Conservation (phyloP, 1,140 invertebrate genomes). For the Thalassaphorura encarpata region DNA sequence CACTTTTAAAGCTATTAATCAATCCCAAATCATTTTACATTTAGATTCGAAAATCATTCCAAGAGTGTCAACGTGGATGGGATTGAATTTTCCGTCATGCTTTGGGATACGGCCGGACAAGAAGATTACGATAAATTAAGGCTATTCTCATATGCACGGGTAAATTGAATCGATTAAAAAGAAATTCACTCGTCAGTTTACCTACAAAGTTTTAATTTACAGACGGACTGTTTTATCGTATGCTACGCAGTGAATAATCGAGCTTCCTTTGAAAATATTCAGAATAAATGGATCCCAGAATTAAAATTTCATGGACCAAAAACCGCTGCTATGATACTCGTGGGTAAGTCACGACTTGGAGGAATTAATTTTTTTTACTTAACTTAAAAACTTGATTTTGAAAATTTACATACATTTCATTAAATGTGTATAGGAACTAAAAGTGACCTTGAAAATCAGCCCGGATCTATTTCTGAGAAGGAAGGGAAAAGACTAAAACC, state of each 20-base stretch:
- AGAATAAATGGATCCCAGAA: slow-evolving; percentile 87
- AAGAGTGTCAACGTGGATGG: slow-evolving; percentile 63
- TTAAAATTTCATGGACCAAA: slow-evolving; percentile 78
- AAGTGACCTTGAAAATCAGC: slow-evolving; percentile 2
- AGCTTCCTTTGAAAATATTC: slow-evolving; percentile 80
- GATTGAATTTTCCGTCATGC: too few species aligned
- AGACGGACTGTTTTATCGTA: slow-evolving; percentile 80
- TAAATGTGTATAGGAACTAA: slow-evolving; percentile 18
- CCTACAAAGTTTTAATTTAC: too few species aligned
- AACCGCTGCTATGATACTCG: slow-evolving; percentile 76
- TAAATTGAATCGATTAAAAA: too few species aligned
- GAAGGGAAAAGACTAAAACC: slow-evolving; percentile 68
- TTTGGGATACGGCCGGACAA: slow-evolving; percentile 91
- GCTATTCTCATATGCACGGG: too few species aligned
- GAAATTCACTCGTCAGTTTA: too few species aligned
- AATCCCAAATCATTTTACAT: too few species aligned
- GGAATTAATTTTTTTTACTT: neutral
- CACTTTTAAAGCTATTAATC: slow-evolving; percentile 1
- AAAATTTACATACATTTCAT: too few species aligned
- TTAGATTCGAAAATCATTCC: slow-evolving; percentile 75
- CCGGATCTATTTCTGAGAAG: slow-evolving; percentile 25
- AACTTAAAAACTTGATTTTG: neutral
- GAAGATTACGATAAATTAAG: slow-evolving; percentile 92
- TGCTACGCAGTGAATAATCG: slow-evolving; percentile 80
- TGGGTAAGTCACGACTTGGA: slow-evolving; percentile 54